These are phyloP conservation scores for Orthonychiurus folsomi DNA, from an alignment of 2,888 invertebrate genomes.

Conservation along the genomic window DNA sequence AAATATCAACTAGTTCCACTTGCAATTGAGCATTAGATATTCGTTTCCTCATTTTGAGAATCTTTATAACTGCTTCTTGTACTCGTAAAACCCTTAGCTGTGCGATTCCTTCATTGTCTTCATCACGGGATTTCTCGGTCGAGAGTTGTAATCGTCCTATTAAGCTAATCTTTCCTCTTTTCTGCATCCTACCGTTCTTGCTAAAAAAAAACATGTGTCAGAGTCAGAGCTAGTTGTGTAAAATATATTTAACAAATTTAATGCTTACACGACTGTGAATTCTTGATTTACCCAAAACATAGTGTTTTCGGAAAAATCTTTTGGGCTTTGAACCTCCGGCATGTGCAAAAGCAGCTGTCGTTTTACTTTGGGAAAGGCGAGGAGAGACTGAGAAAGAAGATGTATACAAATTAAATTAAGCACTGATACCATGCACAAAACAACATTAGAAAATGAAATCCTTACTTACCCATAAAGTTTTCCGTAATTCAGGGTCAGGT, in stretches of 20 bases:
- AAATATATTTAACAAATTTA: conserved; percentile 1
- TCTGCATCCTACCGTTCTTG: conserved; percentile 90
- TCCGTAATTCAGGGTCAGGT: conserved; percentile 85
- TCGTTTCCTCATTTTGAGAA: conserved; percentile 93
- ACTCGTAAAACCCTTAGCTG: conserved; percentile 86
- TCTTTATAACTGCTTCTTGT: conserved; percentile 96
- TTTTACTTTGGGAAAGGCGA: conserved; percentile 92
- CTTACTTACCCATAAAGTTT: conserved; percentile 68
- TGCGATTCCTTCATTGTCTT: conserved; percentile 97
- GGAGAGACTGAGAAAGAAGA: conserved; percentile 59
- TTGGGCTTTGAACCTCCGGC: conserved; percentile 72
- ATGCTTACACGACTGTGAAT: conserved; percentile 65
- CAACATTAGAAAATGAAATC: neutral
- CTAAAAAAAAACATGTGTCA: conserved; percentile 46
- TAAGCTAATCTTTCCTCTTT: conserved; percentile 89
- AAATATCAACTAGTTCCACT: conserved; percentile 92
- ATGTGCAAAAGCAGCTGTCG: conserved; percentile 77
- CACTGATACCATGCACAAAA: neutral
- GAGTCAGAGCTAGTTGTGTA: neutral
- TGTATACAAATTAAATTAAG: neutral
- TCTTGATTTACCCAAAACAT: conserved; percentile 96
- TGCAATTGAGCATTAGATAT: conserved; percentile 90
- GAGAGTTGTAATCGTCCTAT: conserved; percentile 91
- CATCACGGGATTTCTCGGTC: conserved; percentile 88
- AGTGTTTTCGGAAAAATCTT: conserved; percentile 87